Evolutionary conservation across 2,113 vertebrate species (phyloP), one percentile per base, ranked within the genome.

Genomic region (Neomonachus schauinslandi): DNA sequence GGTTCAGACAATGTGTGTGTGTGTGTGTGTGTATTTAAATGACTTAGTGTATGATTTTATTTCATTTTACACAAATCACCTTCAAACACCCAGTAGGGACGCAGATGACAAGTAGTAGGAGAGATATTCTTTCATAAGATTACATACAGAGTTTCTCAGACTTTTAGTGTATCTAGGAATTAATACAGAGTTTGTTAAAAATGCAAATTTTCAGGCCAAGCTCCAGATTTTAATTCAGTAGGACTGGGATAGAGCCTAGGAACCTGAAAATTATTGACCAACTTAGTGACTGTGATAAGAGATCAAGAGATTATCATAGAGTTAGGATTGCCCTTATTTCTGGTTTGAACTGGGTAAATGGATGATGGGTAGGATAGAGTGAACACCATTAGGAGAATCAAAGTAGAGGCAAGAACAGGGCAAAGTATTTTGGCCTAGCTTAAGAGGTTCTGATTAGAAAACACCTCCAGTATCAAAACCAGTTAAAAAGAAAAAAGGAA

Each of bases 251-350:
- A 69, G 7, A 24, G 5, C 12, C 81, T 57, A 65, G 12, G 36
- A 94, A 79, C 71, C 71, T 90, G 15, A 59, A 87, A 61, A 87
- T 77, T 82, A 80, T 81, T 92, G 18, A 84, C 49, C n/a, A 63
- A 93, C 2, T 33, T 31, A 39, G 15, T 89, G n/a, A 71, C n/a
- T 59, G 7, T 91, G 42, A 46, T 91, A 33, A 63, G 92, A 72
- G 24, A 53, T 53, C 53, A 72, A 31, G 46, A 72, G 53, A 33
- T 69, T 53, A 26, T 33, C 94, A 2, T 88, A 8, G 55, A 76
- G 14, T 39, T 53, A 89, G n/a, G 13, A 13, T 26, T 39, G 14
- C 19, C 22, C 21, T 88, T 26, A 46, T 67, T 96, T 93, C 61
- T 87, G 67, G 49, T 36, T 74, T 81, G 79, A 84, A 81, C 3